These are phyloP conservation scores for Cydia pomonella DNA, from an alignment of 1,140 invertebrate genomes.

Conservation along the genomic window DNA sequence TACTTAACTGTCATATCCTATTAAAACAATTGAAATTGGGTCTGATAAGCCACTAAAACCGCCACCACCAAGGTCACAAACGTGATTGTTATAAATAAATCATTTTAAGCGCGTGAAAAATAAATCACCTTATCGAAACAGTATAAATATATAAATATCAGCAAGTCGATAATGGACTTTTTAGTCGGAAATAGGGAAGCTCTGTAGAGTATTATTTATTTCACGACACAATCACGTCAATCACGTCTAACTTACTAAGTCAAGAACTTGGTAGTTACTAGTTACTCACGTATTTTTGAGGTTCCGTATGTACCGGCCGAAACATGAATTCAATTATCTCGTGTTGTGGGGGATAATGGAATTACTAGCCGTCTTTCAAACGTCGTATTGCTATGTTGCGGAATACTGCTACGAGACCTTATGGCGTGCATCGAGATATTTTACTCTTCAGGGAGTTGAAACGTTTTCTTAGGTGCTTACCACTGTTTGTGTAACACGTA, in stretches of 20 bases:
- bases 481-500: background rate
- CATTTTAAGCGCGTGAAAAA: no score
- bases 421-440: background rate
- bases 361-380: constrained; percentile 34
- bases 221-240: constrained; percentile 3
- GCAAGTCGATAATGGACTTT: background rate
- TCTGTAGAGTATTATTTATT: constrained; percentile 3
- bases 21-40: background rate
- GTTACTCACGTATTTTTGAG: constrained; percentile 24
- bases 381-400: constrained; percentile 26
- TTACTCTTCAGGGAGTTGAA: background rate
- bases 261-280: no score
- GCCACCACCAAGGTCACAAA: no score
- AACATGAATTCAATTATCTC: constrained; percentile 29
- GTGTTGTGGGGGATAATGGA: constrained; percentile 25
- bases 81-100: no score
- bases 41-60: no score
- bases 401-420: constrained; percentile 12
- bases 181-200: background rate
- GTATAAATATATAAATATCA: background rate
- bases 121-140: no score
- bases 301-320: background rate
- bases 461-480: background rate
- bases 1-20: background rate
- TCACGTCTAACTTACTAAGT: constrained; percentile 26